Evolutionary conservation across 1,140 invertebrate genomes (phyloP), one percentile per base, ranked within the genome.

Genomic region (Diuraphis noxia): DNA sequence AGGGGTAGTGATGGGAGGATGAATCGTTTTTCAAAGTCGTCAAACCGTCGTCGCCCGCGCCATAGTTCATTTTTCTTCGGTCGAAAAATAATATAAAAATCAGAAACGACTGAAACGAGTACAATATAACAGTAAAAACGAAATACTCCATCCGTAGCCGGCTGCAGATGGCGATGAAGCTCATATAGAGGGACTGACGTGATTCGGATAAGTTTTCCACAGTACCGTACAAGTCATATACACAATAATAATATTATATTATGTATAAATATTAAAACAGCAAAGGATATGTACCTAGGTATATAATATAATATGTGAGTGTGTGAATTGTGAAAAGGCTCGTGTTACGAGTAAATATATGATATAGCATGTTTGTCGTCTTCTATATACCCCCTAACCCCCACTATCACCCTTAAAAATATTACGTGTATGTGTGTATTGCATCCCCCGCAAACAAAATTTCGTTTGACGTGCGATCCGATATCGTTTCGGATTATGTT

Each of bases 21-120:
- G 63, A 43, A 77, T 89, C 88, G 88, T 79, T 46, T 77, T 79
- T 89, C 88, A 89, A 89, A 77, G 88, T 89, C 63, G 88, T 89
- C 88, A 34, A 49, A 85, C 82, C 40, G 30, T 25, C 56, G 21
- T 56, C 52, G 10, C 7, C 36, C 21, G 0, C 36, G 38, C 49
- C 34, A 17, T 8, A 88, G 36, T 63, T 88, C 87, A 43, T 88
- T 77, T 77, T 88, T 77, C 23, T 63, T 30, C 7, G 1, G 36
- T 5, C 10, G 30, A n/a, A 88, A 84, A 85, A 46, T 34, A 46
- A 34, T 25, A 41, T 40, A 85, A 88, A 77, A 88, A 88, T 41
- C 49, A 88, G 36, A 25, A 40, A 52, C 34, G 85, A 25, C 49
- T 72, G 36, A 25, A 40, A 52, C 34, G 85, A 25, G 34, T 72